Percentiles rank a stretch among this genome's conserved stretches.
Conservation (phyloP, 53 echinoderm and acorn worm genomes). For the Echinometra lucunter region DNA sequence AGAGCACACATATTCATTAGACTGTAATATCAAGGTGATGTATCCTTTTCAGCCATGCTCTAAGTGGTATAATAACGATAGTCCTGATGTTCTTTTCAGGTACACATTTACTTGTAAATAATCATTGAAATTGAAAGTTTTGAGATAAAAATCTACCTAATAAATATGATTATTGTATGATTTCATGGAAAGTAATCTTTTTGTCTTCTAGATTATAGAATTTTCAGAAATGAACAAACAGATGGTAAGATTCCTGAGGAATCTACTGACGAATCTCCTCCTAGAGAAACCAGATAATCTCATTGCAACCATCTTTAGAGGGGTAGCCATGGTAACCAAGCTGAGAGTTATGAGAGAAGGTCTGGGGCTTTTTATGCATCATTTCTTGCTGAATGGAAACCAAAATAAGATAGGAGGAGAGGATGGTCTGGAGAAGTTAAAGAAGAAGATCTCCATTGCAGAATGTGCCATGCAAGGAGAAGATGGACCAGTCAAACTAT, state of each 20-base stretch:
- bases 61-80: too few species aligned
- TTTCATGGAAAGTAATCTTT: background rate
- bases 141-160: background rate
- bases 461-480: slow-evolving; percentile 71
- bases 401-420: slow-evolving; percentile 43
- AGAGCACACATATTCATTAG: too few species aligned
- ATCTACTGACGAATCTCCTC: slow-evolving; percentile 72
- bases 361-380: slow-evolving; percentile 87
- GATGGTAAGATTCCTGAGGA: slow-evolving; percentile 83
- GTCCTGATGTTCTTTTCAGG: too few species aligned
- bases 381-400: slow-evolving; percentile 82
- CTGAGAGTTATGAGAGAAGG: slow-evolving; percentile 82
- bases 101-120: background rate
- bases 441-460: slow-evolving; percentile 59
- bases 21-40: too few species aligned
- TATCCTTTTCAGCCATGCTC: too few species aligned
- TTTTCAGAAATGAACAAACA: slow-evolving; percentile 94
- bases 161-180: background rate
- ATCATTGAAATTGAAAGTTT: background rate
- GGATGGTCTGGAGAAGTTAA: slow-evolving; percentile 24
- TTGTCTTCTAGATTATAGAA: slow-evolving; percentile 83
- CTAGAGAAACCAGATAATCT: slow-evolving; percentile 69
- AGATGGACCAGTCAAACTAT: slow-evolving; percentile 27
- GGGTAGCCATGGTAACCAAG: slow-evolving; percentile 73
- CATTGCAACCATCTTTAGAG: slow-evolving; percentile 71